Conservation (phyloP, 1,140 invertebrate genomes). For the Bombus confusus region DNA sequence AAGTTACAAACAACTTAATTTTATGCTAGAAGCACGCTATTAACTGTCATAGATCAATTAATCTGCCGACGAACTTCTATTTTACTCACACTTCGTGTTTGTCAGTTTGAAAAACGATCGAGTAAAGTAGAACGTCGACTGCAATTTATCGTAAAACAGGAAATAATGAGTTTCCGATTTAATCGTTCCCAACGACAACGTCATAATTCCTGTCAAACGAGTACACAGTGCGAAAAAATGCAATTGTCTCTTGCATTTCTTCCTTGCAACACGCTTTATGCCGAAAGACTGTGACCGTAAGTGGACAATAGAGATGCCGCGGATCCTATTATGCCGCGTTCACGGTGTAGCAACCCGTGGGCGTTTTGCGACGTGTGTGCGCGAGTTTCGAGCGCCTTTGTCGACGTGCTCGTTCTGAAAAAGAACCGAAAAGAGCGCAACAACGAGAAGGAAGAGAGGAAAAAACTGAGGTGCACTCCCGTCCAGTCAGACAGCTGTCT, state of each 20-base stretch:
- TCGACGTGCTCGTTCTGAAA: constrained; percentile 19
- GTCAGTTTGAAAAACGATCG: neutral
- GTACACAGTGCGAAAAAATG: no score
- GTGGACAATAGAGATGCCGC: constrained; percentile 64
- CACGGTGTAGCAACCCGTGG: constrained; percentile 44
- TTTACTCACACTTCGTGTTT: neutral
- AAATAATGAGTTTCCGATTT: neutral
- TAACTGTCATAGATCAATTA: neutral
- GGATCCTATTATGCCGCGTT: constrained; percentile 53
- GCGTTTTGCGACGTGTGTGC: constrained; percentile 28
- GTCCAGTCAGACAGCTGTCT: constrained; percentile 59
- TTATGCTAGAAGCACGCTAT: neutral
- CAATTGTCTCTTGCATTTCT: neutral
- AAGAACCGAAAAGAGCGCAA: constrained; percentile 22
- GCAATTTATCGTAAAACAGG: no score
- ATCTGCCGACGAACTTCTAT: neutral
- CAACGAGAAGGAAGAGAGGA: constrained; percentile 22
- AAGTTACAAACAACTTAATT: no score
- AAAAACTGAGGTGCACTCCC: constrained; percentile 15
- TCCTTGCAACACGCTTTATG: neutral
- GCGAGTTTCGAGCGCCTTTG: constrained; percentile 42
- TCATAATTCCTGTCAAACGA: neutral
- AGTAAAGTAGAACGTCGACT: neutral
- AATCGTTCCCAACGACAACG: neutral
- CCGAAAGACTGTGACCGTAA: constrained; percentile 56